These are phyloP conservation scores for Yasuhikotakia modesta DNA, from an alignment of 2,797 vertebrate genomes.

Conservation along the genomic window DNA sequence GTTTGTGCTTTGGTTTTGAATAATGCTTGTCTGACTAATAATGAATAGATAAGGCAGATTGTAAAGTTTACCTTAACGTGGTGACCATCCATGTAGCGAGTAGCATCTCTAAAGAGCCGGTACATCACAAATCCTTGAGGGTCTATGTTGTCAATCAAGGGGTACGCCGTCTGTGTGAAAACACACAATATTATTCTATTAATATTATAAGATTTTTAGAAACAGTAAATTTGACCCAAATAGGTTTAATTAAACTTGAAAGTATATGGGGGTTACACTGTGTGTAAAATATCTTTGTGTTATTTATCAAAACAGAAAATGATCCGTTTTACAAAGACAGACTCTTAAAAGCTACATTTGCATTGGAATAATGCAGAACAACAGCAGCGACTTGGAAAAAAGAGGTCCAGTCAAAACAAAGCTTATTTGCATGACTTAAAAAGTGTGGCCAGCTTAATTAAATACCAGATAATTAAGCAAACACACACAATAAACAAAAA, in stretches of 20 bases:
- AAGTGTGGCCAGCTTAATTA: slow-evolving; percentile 15
- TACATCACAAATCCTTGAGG: slow-evolving; percentile 93
- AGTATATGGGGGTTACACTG: not conserved
- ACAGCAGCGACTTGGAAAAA: not conserved
- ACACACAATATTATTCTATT: not conserved
- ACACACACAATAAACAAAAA: slow-evolving; percentile 10
- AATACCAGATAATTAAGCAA: not conserved
- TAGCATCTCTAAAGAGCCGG: slow-evolving; percentile 91
- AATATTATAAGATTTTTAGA: too few relatives aligned
- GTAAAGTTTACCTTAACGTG: slow-evolving; percentile 84
- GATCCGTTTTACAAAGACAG: not conserved
- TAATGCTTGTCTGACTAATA: not conserved
- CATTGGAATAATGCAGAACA: slow-evolving; percentile 4
- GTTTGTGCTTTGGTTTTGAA: not conserved
- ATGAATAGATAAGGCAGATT: not conserved
- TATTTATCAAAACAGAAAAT: not conserved
- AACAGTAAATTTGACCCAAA: too few relatives aligned
- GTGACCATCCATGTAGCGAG: slow-evolving; percentile 90
- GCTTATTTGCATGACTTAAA: slow-evolving; percentile 36
- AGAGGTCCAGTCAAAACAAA: not conserved
- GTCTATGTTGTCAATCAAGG: slow-evolving; percentile 91
- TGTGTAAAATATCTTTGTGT: not conserved
- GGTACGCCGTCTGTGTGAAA: slow-evolving; percentile 84
- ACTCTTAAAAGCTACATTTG: not conserved
- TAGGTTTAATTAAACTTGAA: too few relatives aligned